Conservation (phyloP, 2,888 invertebrate species). For the Agrotis segetum region DNA sequence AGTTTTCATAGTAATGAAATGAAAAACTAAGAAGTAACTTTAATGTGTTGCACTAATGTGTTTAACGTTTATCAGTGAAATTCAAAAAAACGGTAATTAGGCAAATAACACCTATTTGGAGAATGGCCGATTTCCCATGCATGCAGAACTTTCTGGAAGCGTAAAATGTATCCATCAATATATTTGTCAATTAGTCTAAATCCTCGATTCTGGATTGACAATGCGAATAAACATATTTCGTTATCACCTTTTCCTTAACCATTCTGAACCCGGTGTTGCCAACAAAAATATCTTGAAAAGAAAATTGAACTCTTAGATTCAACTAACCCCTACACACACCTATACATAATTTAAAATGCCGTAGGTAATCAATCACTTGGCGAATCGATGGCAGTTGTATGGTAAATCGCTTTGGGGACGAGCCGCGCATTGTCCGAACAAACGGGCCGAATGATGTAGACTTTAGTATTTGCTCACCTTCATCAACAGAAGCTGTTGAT, state of each 20-base stretch:
- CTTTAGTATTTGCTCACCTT: conserved; percentile 26
- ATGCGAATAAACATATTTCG: too few species aligned
- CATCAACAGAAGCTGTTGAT: conserved; percentile 16
- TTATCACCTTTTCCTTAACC: too few species aligned
- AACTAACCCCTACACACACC: not conserved
- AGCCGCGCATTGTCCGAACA: conserved; percentile 25
- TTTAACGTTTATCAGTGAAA: too few species aligned
- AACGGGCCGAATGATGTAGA: conserved; percentile 29
- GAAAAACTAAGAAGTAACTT: too few species aligned
- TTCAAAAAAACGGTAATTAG: too few species aligned
- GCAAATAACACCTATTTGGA: too few species aligned
- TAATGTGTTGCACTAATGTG: too few species aligned
- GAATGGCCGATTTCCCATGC: too few species aligned
- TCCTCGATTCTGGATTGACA: too few species aligned
- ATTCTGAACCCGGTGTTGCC: not conserved
- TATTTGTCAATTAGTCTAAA: not conserved
- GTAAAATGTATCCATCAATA: not conserved
- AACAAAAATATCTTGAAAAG: not conserved
- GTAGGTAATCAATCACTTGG: conserved; percentile 56
- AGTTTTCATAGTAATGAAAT: too few species aligned
- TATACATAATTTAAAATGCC: conserved; percentile 45
- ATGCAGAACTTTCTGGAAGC: not conserved
- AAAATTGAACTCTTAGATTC: not conserved
- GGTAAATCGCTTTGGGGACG: conserved; percentile 60
- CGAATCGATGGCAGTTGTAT: conserved; percentile 51